These are phyloP conservation scores for Galaxias olidus DNA, from an alignment of 2,797 vertebrate species.

Conservation along the genomic window DNA sequence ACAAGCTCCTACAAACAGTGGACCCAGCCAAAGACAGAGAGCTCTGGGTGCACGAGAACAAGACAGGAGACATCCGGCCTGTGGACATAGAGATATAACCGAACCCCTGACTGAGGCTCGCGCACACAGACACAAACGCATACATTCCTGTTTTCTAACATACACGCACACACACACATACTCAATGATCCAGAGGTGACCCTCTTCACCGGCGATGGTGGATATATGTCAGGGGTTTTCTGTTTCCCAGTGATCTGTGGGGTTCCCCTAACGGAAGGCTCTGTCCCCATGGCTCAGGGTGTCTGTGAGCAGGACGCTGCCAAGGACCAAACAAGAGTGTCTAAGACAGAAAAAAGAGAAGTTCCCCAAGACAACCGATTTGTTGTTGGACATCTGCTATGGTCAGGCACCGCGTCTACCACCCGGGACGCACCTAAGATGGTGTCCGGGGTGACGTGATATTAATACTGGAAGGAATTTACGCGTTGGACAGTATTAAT, in stretches of 20 bases:
- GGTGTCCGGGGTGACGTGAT: too few relatives aligned
- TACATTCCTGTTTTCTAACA: constrained; percentile 8
- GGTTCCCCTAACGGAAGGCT: too few relatives aligned
- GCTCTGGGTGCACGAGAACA: constrained; percentile 95
- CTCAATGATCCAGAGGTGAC: constrained; percentile 5
- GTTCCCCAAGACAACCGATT: too few relatives aligned
- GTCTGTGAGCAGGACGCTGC: too few relatives aligned
- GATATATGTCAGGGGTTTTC: constrained; percentile 19
- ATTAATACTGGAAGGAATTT: background rate
- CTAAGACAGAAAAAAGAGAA: too few relatives aligned
- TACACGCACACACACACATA: constrained; percentile 11
- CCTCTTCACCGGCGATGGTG: constrained; percentile 2
- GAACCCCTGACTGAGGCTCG: background rate
- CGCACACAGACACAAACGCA: constrained; percentile 3
- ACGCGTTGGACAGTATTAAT: too few relatives aligned
- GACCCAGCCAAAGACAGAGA: constrained; percentile 92
- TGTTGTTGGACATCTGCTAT: too few relatives aligned
- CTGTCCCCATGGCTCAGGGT: too few relatives aligned
- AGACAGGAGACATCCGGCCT: constrained; percentile 91
- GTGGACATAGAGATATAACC: constrained; percentile 93
- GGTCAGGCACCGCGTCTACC: too few relatives aligned
- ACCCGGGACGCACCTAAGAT: too few relatives aligned
- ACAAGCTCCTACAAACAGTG: constrained; percentile 92
- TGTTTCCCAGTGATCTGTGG: background rate
- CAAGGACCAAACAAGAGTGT: too few relatives aligned